Evolutionary conservation across 2,888 invertebrate species (phyloP).

Genomic region (Polyommatus iphigenia): DNA sequence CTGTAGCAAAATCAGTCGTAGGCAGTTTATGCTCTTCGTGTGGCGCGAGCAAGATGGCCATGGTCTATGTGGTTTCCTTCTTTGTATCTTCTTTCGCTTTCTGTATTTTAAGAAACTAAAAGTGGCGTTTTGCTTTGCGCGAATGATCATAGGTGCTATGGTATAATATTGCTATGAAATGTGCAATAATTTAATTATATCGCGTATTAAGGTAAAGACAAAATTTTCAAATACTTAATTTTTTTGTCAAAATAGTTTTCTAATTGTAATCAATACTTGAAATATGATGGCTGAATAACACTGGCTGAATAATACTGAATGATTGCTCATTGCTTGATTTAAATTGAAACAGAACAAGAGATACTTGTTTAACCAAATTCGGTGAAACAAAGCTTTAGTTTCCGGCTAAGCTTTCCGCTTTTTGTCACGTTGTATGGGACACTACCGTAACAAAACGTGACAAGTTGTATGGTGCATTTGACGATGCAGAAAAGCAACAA

Average conservation of each 20-base stretch:
- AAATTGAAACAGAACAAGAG: not conserved
- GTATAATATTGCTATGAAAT: conserved; percentile 12
- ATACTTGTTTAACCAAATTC: not conserved
- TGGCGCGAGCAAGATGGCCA: conserved; percentile 78
- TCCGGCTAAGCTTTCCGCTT: conserved; percentile 57
- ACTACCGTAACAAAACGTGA: not conserved
- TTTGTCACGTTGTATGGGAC: conserved; percentile 43
- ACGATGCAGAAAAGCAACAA: not conserved
- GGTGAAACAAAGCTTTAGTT: conserved; percentile 51
- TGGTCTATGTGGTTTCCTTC: conserved; percentile 62
- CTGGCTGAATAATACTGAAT: too few species aligned
- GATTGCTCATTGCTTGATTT: not conserved
- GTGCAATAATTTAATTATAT: not conserved
- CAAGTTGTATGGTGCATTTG: too few species aligned
- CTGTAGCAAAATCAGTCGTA: conserved; percentile 54
- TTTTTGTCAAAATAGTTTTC: too few species aligned
- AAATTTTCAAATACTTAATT: not conserved
- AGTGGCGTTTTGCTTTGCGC: conserved; percentile 47
- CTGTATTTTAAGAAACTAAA: conserved; percentile 63
- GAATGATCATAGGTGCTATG: conserved; percentile 7
- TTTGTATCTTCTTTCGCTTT: conserved; percentile 56
- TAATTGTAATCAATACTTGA: too few species aligned
- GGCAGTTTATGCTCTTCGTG: conserved; percentile 54
- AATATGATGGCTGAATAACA: too few species aligned
- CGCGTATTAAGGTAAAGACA: not conserved